Conservation (phyloP, 2,797 vertebrate genomes). For the Lacerta agilis region DNA sequence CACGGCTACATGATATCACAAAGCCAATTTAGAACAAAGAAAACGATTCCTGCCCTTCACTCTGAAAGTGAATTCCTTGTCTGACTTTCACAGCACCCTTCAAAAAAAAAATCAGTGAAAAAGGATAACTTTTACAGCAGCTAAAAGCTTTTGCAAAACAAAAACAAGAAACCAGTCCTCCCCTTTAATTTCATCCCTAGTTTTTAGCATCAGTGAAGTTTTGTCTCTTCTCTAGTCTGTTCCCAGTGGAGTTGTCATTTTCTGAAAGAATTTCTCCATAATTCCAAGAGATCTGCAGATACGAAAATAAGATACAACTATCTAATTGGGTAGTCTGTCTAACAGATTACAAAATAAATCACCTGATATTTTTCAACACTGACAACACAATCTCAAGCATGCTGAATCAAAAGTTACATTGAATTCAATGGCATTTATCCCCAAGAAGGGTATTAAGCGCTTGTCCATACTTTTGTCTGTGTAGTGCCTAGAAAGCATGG, state of each 20-base stretch:
- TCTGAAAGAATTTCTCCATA: conserved; percentile 34
- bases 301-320: not conserved
- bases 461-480: too few species aligned
- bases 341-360: not conserved
- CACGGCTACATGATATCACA: not conserved
- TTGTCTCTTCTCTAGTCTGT: not conserved
- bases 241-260: conserved; percentile 13
- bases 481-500: too few species aligned
- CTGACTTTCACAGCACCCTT: not conserved
- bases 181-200: not conserved
- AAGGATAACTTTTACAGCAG: not conserved
- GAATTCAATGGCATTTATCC: not conserved
- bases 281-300: conserved; percentile 41
- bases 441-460: not conserved
- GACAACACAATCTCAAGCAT: not conserved
- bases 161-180: not conserved
- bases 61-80: not conserved
- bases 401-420: not conserved
- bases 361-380: not conserved
- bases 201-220: conserved; percentile 27
- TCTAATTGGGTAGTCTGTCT: not conserved
- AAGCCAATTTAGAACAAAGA: not conserved
- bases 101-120: not conserved
- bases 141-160: not conserved
- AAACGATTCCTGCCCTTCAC: not conserved